These are phyloP conservation scores for Teleogryllus oceanicus DNA, from an alignment of 2,888 invertebrate genomes.

Conservation along the genomic window DNA sequence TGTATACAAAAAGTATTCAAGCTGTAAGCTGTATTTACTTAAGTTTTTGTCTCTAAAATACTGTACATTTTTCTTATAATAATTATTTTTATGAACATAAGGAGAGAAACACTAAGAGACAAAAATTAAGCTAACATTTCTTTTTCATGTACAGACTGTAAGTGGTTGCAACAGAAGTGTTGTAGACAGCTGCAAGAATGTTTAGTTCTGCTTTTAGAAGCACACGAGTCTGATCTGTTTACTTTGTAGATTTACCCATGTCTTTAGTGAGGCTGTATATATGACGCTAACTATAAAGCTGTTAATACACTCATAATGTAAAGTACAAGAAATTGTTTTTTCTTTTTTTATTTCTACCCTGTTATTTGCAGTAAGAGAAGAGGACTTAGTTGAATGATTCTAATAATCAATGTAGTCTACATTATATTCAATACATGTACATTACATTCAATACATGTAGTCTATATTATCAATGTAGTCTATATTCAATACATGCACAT, in stretches of 20 bases:
- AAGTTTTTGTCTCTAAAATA: conserved; percentile 33
- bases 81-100: conserved; percentile 35
- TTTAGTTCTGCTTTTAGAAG: conserved; percentile 28
- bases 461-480: no score
- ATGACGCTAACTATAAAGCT: conserved; percentile 34
- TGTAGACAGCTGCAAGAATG: conserved; percentile 22
- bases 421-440: no score
- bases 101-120: conserved; percentile 26
- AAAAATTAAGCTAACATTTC: conserved; percentile 25
- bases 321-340: conserved; percentile 23
- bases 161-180: not conserved
- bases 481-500: no score
- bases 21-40: conserved; percentile 36
- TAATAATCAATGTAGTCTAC: no score
- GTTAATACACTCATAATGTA: conserved; percentile 37
- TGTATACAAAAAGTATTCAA: conserved; percentile 32
- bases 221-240: conserved; percentile 27
- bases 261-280: conserved; percentile 33
- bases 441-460: no score
- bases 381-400: no score
- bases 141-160: conserved; percentile 30
- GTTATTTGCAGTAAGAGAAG: no score
- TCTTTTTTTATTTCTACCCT: no score
- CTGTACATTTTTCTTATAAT: conserved; percentile 35
- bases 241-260: conserved; percentile 23